Evolutionary conservation across 2,113 vertebrate genomes (phyloP), one percentile per base, ranked within the genome.

Genomic region (Proteles cristata): DNA sequence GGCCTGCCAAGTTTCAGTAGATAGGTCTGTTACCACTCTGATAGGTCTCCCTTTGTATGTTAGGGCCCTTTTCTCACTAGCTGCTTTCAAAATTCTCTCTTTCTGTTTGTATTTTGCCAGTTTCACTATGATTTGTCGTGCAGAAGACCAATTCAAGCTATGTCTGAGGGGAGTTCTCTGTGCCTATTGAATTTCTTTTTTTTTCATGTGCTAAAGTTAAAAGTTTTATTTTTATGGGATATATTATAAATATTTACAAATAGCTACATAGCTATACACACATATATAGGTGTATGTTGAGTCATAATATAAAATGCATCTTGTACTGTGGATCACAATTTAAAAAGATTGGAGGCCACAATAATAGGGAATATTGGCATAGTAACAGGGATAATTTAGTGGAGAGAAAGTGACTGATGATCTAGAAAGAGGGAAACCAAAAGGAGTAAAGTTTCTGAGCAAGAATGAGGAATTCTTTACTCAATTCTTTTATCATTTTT

Each of bases 141-240:
- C 39, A 39, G 39, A 39, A 39, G 39, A 39, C 39, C 39, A 39
- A 39, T 39, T 39, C 39, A 39, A 39, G 39, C 3, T 39, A 39
- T 39, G 39, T 39, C 39, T 39, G 39, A 39, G 39, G 39, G 39
- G 39, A 39, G 39, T 39, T 39, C 39, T 39, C 39, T 39, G 39
- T 39, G 39, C 39, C 39, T 39, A 2, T 39, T 39, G 39, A 39
- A 39, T 39, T 39, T 39, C 39, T 39, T 39, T 39, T 39, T 39
- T 39, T 39, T n/a, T 16, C 12, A 61, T 63, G 25, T 31, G 16
- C 16, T 86, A 73, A 74, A 84, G 23, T 9, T 48, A 53, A 85
- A 12, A 69, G 48, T 85, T 95, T 81, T 83, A 88, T 85, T 88
- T 86, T 87, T 87, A 65, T 89, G 26, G 6, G 48, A 63, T 53